Conservation (phyloP, 2,888 invertebrate species). For the Epirrhoe tristata region DNA sequence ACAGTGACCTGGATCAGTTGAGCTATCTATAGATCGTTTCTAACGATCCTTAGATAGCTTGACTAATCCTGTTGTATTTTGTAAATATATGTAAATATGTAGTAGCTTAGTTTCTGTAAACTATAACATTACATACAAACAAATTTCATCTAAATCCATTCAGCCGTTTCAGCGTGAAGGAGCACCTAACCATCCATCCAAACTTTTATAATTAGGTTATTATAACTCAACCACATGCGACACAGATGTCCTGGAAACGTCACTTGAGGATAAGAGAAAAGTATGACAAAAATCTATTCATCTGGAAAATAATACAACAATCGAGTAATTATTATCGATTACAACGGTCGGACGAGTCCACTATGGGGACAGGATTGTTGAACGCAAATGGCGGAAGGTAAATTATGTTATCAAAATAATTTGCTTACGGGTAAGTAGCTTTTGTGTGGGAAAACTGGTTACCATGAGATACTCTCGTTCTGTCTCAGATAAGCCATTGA, state of each 20-base stretch:
- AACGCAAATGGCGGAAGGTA: conserved; percentile 61
- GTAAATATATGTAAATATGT: no score
- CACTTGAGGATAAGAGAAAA: conserved; percentile 12
- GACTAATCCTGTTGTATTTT: no score
- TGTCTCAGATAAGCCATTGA: background rate
- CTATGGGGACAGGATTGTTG: conserved; percentile 46
- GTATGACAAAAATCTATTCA: conserved; percentile 31
- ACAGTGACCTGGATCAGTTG: no score
- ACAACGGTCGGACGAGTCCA: conserved; percentile 55
- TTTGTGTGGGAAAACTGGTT: conserved; percentile 50
- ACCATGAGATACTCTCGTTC: conserved; percentile 2
- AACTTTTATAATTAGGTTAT: no score
- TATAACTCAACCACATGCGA: conserved; percentile 4
- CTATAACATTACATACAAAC: no score
- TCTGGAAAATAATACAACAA: conserved; percentile 46
- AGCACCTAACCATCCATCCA: no score
- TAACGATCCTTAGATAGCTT: no score
- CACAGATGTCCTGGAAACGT: conserved; percentile 11
- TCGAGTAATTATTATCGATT: conserved; percentile 63
- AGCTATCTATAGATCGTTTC: no score
- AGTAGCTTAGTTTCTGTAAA: no score
- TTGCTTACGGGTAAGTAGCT: conserved; percentile 50
- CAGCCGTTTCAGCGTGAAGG: no score
- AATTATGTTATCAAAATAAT: conserved; percentile 67
- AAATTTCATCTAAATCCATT: no score